A percentile compares a stretch with the other conserved stretches of the same genome.
Conservation (phyloP, 2,113 vertebrate species). For the Indicator indicator region DNA sequence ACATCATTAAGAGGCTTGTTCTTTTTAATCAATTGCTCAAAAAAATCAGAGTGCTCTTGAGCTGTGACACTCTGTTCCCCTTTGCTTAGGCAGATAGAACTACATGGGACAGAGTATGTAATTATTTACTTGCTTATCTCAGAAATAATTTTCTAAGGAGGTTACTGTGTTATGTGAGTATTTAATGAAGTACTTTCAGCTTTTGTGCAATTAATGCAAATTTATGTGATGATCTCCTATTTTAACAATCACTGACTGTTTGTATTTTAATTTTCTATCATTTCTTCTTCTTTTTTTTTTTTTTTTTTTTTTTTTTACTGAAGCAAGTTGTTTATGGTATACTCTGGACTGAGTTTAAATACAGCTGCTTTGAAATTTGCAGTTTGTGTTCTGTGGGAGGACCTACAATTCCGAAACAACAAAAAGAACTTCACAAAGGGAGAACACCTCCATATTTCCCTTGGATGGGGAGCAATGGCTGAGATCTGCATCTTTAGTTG, state of each 20-base stretch:
- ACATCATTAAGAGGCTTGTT: slow-evolving; percentile 56
- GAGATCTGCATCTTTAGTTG: background rate
- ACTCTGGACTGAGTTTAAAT: slow-evolving; percentile 20
- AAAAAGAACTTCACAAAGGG: background rate
- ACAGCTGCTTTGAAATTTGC: slow-evolving; percentile 54
- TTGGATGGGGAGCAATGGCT: background rate
- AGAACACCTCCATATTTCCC: background rate
- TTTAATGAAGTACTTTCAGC: slow-evolving; percentile 64
- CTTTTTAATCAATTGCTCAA: slow-evolving; percentile 47
- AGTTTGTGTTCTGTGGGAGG: slow-evolving; percentile 5
- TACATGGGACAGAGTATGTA: slow-evolving; percentile 39
- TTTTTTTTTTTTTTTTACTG: background rate
- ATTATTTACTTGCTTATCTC: slow-evolving; percentile 62
- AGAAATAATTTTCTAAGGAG: slow-evolving; percentile 62
- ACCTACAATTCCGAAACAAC: background rate
- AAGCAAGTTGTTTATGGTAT: slow-evolving; percentile 48
- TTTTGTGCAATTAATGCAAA: slow-evolving; percentile 64
- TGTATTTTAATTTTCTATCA: slow-evolving; percentile 32
- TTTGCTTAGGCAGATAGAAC: slow-evolving; percentile 37
- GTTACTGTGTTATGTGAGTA: slow-evolving; percentile 37
- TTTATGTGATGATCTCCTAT: slow-evolving; percentile 60
- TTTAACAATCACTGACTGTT: slow-evolving; percentile 49
- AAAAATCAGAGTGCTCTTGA: slow-evolving; percentile 42
- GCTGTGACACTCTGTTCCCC: background rate
- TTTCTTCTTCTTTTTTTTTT: background rate